Evolutionary conservation across 1,140 invertebrate species (phyloP), one percentile per base, ranked within the genome.

Genomic region (Bombus soroeensis): DNA sequence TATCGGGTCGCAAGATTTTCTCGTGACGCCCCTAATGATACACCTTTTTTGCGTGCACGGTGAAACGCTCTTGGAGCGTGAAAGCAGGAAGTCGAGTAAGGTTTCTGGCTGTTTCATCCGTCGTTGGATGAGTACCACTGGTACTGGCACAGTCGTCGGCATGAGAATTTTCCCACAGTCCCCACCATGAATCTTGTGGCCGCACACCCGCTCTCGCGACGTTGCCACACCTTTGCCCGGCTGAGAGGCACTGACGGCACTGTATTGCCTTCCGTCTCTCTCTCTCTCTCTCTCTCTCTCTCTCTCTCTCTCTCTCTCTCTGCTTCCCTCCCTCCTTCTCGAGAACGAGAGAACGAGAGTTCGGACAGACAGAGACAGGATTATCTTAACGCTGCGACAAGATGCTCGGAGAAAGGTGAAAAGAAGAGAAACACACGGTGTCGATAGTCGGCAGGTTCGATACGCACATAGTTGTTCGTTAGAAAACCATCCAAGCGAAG

Each of bases 111-210:
- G 57, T n/a, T 28, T 41, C 25, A 2, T 15, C 39, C 41, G 73
- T 83, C 89, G 62, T 79, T 41, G 84, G 81, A 92, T 94, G 93
- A 94, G 93, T 91, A 79, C 90, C 94, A 64, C 92, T 92, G 90
- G 71, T 82, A 47, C 81, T 59, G 85, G 89, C 93, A 91, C 91
- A 91, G 91, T 93, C 92, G 90, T 90, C 93, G 93, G 93, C 94
- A 94, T 95, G 94, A 94, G 94, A 94, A 95, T 94, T 94, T 95
- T 95, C 94, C 94, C 94, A 95, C 94, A 94, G 93, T 94, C 93
- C 93, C 94, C 94, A 93, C 93, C 87, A 85, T 87, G 88, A 89
- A 90, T 89, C 89, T 89, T 85, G 87, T 83, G 85, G 88, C 92
- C 89, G 91, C 92, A 93, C 94, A 94, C 93, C 93, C 93, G 91